Evolutionary conservation across 37 sponge, comb jelly and placozoan genomes (phyloP).

Genomic region (Cliona cf. orientalis): DNA sequence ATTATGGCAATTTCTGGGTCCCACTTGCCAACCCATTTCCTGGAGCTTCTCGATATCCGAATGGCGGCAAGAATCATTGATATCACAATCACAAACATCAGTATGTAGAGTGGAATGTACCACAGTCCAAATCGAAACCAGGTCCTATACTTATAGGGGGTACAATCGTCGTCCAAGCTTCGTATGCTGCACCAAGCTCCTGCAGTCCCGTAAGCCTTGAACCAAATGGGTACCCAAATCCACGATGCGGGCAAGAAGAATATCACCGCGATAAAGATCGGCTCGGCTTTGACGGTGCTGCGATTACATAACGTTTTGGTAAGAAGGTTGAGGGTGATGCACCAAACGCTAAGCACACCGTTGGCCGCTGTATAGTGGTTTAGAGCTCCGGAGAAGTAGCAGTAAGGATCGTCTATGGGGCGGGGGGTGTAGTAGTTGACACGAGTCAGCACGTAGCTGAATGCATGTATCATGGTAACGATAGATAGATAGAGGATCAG

Average conservation of each 20-base stretch:
- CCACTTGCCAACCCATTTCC: no score
- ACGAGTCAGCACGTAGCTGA: constrained; percentile 25
- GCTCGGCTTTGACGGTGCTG: constrained; percentile 4
- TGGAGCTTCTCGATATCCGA: not conserved
- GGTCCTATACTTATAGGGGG: not conserved
- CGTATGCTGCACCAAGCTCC: constrained; percentile 33
- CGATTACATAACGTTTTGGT: not conserved
- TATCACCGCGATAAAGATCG: not conserved
- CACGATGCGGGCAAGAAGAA: constrained; percentile 20
- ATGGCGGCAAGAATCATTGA: not conserved
- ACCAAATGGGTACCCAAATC: constrained; percentile 41
- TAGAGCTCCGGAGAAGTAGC: constrained; percentile 39
- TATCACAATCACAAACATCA: not conserved
- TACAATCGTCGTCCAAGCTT: constrained; percentile 8
- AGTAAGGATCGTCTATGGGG: constrained; percentile 24
- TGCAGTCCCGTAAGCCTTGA: constrained; percentile 9
- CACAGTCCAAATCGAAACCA: constrained; percentile 34
- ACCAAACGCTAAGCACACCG: constrained; percentile 17
- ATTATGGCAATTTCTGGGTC: no score
- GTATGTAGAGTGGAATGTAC: constrained; percentile 43
- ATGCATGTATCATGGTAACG: constrained; percentile 26
- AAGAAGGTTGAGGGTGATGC: constrained; percentile 20
- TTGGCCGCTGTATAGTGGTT: constrained; percentile 31
- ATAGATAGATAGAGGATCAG: constrained; percentile 40
- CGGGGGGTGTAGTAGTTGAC: constrained; percentile 25